phyloP scores from a whole-genome alignment of 2,888 invertebrate genomes.

The Amblyjoppa proteus region DNA sequence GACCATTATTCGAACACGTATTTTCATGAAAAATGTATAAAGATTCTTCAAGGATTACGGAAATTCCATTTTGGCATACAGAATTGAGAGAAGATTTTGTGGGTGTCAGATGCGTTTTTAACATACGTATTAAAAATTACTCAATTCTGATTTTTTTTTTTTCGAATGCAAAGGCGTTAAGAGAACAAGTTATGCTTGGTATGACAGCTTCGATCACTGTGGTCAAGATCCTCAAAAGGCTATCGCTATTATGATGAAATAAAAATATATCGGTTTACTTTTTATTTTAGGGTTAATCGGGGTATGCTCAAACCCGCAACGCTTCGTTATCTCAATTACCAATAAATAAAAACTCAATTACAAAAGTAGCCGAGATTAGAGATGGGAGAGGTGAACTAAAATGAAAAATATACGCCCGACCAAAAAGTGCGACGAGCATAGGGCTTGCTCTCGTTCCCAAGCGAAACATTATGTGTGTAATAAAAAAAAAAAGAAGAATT shows the following conservation, averaged over 20 bases:
- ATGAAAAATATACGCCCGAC: slow-evolving; percentile 59
- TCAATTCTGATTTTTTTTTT: slow-evolving; percentile 33
- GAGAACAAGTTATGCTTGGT: slow-evolving; percentile 21
- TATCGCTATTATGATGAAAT: slow-evolving; percentile 33
- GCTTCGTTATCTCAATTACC: slow-evolving; percentile 28
- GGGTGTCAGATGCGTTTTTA: neutral
- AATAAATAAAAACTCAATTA: slow-evolving; percentile 30
- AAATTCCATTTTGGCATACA: neutral
- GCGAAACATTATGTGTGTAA: slow-evolving; percentile 46
- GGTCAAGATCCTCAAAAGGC: slow-evolving; percentile 38
- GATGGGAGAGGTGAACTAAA: slow-evolving; percentile 14
- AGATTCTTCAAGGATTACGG: neutral
- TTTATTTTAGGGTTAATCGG: neutral
- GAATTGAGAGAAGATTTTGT: neutral
- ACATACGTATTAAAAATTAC: neutral
- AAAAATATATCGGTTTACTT: slow-evolving; percentile 12
- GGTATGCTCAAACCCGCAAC: slow-evolving; percentile 42
- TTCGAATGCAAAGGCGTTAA: slow-evolving; percentile 36
- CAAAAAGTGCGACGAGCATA: slow-evolving; percentile 63
- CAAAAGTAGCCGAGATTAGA: neutral
- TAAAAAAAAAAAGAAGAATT: slow-evolving; percentile 18
- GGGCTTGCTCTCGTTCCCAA: slow-evolving; percentile 62
- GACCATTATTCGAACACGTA: slow-evolving; percentile 13
- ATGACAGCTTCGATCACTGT: slow-evolving; percentile 23
- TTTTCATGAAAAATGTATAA: neutral